phyloP scores from a whole-genome alignment of 1,140 invertebrate species.

The Eciton burchellii region DNA sequence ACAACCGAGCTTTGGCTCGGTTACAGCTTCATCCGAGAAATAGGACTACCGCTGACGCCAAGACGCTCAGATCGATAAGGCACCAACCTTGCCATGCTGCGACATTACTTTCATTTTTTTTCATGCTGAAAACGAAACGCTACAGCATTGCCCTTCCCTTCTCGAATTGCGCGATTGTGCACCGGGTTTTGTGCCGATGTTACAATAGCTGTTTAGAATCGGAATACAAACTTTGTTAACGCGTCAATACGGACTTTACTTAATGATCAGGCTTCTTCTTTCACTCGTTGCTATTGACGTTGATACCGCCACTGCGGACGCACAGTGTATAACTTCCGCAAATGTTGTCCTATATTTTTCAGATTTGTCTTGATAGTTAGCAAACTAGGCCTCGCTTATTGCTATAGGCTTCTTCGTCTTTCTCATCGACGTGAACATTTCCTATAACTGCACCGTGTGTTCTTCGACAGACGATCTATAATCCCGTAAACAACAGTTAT shows the following conservation, averaged over 20 bases:
- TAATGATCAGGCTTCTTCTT: constrained; percentile 30
- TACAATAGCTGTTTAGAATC: background rate
- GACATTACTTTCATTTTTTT: constrained; percentile 62
- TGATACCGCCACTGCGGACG: background rate
- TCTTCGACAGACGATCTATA: background rate
- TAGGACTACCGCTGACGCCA: constrained; percentile 37
- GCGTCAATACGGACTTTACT: background rate
- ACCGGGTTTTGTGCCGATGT: background rate
- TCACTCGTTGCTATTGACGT: background rate
- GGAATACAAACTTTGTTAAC: background rate
- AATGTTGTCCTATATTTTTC: constrained; percentile 16
- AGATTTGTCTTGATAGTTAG: constrained; percentile 3
- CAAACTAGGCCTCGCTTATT: background rate
- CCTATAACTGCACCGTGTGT: background rate
- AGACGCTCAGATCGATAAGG: constrained; percentile 69
- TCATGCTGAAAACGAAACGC: constrained; percentile 6
- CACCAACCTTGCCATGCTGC: constrained; percentile 60
- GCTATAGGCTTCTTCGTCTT: background rate
- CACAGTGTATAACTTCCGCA: background rate
- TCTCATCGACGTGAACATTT: background rate
- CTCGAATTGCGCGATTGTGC: background rate
- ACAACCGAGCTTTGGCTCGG: no score
- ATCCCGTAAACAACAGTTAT: background rate
- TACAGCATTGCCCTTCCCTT: background rate
- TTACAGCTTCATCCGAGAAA: constrained; percentile 37